These are phyloP conservation scores for Zosterops japonicus DNA, from an alignment of 2,113 vertebrate genomes.

Conservation along the genomic window DNA sequence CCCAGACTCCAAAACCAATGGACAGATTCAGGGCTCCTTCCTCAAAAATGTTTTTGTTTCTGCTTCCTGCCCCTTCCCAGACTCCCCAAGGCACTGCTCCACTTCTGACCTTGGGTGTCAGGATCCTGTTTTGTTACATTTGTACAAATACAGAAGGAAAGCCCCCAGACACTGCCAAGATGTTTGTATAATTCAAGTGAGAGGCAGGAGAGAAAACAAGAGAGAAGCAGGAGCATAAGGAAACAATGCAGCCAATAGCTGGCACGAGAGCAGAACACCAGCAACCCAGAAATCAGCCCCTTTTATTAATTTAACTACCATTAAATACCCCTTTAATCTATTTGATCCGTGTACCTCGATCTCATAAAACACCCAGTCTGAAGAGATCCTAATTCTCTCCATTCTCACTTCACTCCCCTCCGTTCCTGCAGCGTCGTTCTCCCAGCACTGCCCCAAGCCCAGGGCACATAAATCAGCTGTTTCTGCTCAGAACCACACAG, in stretches of 20 bases:
- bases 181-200: not conserved
- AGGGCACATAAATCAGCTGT: not conserved
- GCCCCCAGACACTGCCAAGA: not conserved
- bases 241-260: not conserved
- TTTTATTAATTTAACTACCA: not conserved
- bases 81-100: not conserved
- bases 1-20: accelerated
- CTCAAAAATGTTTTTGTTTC: not conserved
- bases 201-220: not conserved
- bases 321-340: not conserved
- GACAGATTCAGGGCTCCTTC: not conserved
- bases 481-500: not conserved
- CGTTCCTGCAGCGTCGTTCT: not conserved
- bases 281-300: not conserved
- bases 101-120: not conserved
- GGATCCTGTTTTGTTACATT: not conserved
- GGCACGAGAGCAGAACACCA: not conserved
- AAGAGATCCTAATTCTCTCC: slow-evolving; percentile 6
- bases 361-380: not conserved
- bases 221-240: not conserved
- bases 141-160: not conserved
- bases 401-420: not conserved
- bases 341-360: not conserved
- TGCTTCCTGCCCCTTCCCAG: not conserved
- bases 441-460: not conserved